phyloP scores from a whole-genome alignment of 2,113 vertebrate genomes.

The Cisticola juncidis region DNA sequence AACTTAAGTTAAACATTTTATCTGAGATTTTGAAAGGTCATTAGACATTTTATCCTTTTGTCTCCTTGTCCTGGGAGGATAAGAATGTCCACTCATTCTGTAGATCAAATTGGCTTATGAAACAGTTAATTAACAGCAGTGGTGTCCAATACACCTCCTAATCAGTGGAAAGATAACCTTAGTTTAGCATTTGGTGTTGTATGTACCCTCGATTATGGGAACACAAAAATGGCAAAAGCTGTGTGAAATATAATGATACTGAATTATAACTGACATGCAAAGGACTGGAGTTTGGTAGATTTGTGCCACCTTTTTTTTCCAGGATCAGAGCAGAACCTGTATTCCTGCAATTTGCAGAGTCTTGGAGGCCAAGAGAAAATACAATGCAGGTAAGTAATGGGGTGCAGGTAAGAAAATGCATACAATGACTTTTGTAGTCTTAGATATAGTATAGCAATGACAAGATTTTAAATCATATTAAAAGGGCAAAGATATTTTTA shows the following conservation, averaged over 20 bases:
- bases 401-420: not conserved
- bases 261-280: not conserved
- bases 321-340: not conserved
- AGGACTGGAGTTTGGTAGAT: not conserved
- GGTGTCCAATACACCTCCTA: not conserved
- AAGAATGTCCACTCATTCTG: not conserved
- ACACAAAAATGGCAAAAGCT: not conserved
- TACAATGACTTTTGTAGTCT: not conserved
- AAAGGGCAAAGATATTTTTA: not conserved
- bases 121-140: not conserved
- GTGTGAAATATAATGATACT: not conserved
- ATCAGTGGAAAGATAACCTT: not conserved
- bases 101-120: not conserved
- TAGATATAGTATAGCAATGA: not conserved
- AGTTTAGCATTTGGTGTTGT: not conserved
- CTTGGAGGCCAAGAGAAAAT: not conserved
- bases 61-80: not conserved
- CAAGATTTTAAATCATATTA: not conserved
- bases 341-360: not conserved
- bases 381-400: accelerated
- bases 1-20: not conserved
- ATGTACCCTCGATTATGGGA: not conserved
- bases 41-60: not conserved
- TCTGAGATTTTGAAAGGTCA: not conserved
- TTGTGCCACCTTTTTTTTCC: not conserved